Evolutionary conservation across 2,888 invertebrate species (phyloP).

Genomic region (Alloscopus bannaensis): DNA sequence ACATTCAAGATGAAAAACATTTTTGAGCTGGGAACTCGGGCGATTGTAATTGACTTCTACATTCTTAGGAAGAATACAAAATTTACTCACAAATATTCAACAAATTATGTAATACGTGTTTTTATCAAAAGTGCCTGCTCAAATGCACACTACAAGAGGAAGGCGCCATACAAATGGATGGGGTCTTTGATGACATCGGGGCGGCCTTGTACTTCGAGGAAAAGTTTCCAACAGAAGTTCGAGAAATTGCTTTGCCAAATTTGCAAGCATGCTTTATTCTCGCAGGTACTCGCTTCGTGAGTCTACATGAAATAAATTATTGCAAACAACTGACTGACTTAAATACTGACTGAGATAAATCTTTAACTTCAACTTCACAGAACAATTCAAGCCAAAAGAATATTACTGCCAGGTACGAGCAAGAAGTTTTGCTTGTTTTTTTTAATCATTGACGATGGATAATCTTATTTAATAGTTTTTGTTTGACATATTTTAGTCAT

Average conservation of each 20-base stretch:
- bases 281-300: too few species aligned
- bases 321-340: background rate
- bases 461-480: background rate
- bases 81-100: background rate
- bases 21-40: constrained; percentile 43
- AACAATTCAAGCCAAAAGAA: constrained; percentile 33
- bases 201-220: constrained; percentile 54
- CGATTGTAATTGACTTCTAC: constrained; percentile 25
- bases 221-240: constrained; percentile 23
- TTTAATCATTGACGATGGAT: background rate
- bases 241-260: constrained; percentile 26
- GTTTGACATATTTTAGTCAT: constrained; percentile 13
- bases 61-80: background rate
- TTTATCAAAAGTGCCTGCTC: constrained; percentile 37
- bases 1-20: constrained; percentile 38
- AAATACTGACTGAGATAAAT: background rate
- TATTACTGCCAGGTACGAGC: constrained; percentile 45
- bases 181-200: constrained; percentile 44
- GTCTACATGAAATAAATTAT: background rate
- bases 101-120: background rate
- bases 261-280: constrained; percentile 39
- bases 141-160: constrained; percentile 46
- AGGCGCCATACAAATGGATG: constrained; percentile 23
- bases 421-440: background rate
- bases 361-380: constrained; percentile 10